phyloP scores from a whole-genome alignment of 2,888 invertebrate species.

The Slavum lentiscoides region DNA sequence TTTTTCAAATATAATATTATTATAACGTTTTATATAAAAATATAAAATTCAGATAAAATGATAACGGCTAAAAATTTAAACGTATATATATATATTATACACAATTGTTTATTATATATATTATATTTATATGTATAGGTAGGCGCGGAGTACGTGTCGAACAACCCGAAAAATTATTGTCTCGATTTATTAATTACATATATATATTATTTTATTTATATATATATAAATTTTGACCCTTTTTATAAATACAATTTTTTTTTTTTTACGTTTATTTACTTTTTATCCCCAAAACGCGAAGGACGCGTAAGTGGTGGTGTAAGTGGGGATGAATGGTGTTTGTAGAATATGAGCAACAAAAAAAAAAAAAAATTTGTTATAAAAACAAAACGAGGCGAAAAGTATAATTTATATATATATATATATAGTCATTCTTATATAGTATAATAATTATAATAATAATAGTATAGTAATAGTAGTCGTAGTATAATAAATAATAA shows the following conservation, averaged over 20 bases:
- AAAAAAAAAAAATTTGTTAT: neutral
- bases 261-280: conserved; percentile 11
- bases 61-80: conserved; percentile 41
- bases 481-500: conserved; percentile 24
- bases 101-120: conserved; percentile 7
- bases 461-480: conserved; percentile 26
- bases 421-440: neutral
- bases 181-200: conserved; percentile 36
- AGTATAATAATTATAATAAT: conserved; percentile 7
- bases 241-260: conserved; percentile 15
- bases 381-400: conserved; percentile 10
- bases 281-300: conserved; percentile 1
- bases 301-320: neutral
- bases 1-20: conserved; percentile 33
- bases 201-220: neutral
- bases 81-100: conserved; percentile 12
- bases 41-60: conserved; percentile 43
- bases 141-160: conserved; percentile 6
- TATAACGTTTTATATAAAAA: conserved; percentile 51
- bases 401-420: neutral
- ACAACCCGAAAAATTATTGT: conserved; percentile 53
- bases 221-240: conserved; percentile 27
- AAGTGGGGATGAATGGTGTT: neutral
- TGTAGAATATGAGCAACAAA: neutral
- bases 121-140: neutral